phyloP scores from a whole-genome alignment of 2,113 vertebrate genomes.

The Speoplatyrhinus poulsoni region DNA sequence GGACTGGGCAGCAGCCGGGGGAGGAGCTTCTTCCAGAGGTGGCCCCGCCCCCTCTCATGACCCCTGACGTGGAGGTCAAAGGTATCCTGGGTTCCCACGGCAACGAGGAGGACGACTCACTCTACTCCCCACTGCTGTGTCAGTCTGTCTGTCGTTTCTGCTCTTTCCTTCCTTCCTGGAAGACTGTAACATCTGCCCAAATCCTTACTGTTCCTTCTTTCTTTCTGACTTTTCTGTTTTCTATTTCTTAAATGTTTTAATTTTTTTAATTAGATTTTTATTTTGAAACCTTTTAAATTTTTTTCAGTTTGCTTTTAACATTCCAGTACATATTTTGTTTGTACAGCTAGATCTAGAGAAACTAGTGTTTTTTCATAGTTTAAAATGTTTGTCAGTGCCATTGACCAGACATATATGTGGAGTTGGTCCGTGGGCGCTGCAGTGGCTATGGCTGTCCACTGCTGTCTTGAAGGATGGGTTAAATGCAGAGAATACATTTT shows the following conservation, averaged over 20 bases:
- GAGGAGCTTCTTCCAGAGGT: conserved; percentile 98
- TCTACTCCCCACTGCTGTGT: conserved; percentile 99
- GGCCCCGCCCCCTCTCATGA: conserved; percentile 92
- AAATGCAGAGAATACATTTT: no score
- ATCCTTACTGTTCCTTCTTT: conserved; percentile 35
- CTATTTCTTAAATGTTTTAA: background rate
- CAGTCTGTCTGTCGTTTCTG: conserved; percentile 92
- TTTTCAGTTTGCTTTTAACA: conserved; percentile 17
- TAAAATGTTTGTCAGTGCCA: background rate
- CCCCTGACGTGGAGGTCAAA: conserved; percentile 98
- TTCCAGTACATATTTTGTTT: background rate
- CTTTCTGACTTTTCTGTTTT: conserved; percentile 55
- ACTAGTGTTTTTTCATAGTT: background rate
- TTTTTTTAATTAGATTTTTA: conserved; percentile 38
- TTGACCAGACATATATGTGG: background rate
- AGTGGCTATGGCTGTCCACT: no score
- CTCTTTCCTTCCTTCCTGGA: conserved; percentile 55
- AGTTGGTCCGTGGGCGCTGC: no score
- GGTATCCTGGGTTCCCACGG: conserved; percentile 99
- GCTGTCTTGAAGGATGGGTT: no score
- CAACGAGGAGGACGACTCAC: conserved; percentile 99
- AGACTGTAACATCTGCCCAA: conserved; percentile 10
- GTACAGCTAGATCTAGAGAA: background rate
- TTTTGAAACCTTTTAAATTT: conserved; percentile 33
- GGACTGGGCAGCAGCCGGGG: conserved; percentile 89